Conservation (phyloP, 2,113 vertebrate genomes). For the Thalassoma bifasciatum region DNA sequence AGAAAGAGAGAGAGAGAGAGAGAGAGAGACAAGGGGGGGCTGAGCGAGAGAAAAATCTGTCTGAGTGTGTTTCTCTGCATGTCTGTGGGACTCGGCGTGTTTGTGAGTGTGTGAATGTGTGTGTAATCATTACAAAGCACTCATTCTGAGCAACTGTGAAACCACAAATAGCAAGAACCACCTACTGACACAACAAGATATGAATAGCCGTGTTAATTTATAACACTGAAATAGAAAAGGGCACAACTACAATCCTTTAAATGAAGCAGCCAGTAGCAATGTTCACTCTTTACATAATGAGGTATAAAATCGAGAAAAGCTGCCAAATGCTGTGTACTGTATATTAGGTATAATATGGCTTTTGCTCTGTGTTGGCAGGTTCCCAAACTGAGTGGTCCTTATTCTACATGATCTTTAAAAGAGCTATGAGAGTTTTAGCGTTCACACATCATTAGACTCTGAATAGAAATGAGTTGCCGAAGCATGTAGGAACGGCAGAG, state of each 20-base stretch:
- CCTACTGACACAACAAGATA: slow-evolving; percentile 17
- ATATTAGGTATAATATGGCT: neutral
- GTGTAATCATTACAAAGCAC: slow-evolving; percentile 49
- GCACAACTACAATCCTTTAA: slow-evolving; percentile 25
- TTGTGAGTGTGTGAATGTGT: neutral
- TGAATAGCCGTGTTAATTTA: slow-evolving; percentile 17
- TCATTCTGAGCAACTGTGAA: slow-evolving; percentile 53
- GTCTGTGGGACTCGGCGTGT: neutral
- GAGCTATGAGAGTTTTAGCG: neutral
- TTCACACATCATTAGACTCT: slow-evolving; percentile 2
- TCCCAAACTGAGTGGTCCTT: neutral
- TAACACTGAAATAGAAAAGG: slow-evolving; percentile 15
- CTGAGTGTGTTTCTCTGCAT: slow-evolving; percentile 15
- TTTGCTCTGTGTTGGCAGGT: neutral
- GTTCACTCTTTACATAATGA: slow-evolving; percentile 7
- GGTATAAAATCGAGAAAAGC: neutral
- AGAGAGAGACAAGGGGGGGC: slow-evolving; percentile 32
- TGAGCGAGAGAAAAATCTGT: slow-evolving; percentile 13
- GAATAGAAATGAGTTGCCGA: slow-evolving; percentile 6
- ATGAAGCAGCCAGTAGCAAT: slow-evolving; percentile 3
- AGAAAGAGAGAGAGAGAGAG: slow-evolving; percentile 19
- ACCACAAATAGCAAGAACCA: slow-evolving; percentile 57
- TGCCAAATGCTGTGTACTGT: slow-evolving; percentile 6
- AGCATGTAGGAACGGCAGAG: neutral
- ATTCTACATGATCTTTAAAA: neutral